Base-by-base conservation (phyloP, 1,140 invertebrate species). In the Drosophila arizonae region DNA sequence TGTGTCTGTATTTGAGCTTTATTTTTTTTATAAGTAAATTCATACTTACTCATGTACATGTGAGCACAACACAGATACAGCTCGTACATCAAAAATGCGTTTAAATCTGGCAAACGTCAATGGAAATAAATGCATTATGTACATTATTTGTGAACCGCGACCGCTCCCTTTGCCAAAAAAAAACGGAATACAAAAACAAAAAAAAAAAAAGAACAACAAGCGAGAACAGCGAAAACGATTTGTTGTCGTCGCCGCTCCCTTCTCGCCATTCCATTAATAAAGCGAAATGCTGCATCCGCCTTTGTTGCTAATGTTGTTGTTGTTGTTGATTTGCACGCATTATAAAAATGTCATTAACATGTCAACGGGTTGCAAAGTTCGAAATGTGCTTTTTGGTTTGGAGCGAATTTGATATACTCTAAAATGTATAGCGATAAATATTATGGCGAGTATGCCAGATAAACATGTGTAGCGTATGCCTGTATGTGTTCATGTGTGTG, bases 331-430 rank as follows among this genome's bases (percentile, higher is more conserved):
- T 79, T 64, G 69, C 72, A 89, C 79, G 77, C 61, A 73, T 88
- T 84, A 84, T 77, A 79, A 84, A 89, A 88, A 77, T 88, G 84
- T 87, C 84, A 88, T 88, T 88, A 87, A 88, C 82, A 87, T 87
- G 82, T 87, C 82, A 87, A 77, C 82, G 76, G 63, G 76, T 77
- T 73, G 82, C 81, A 66, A 86, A 85, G 82, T 81, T 85, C 69
- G 69, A 48, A 39, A 69, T 58, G 51, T 71, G 50, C 43, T 62
- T 55, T 64, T 64, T 39, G 8, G 36, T n/a, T 60, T 9, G 6
- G 43, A 39, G 61, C 45, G 52, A 75, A 41, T 55, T 67, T n/a
- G 39, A 67, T 67, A 67, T 46, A 33, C 63, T 46, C 33, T 64
- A 41, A 58, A 66, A 66, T 58, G 28, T 45, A 52, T 17, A 30